These are phyloP conservation scores for Drosophila parabipectinata DNA, from an alignment of 1,140 invertebrate genomes.

Conservation along the genomic window DNA sequence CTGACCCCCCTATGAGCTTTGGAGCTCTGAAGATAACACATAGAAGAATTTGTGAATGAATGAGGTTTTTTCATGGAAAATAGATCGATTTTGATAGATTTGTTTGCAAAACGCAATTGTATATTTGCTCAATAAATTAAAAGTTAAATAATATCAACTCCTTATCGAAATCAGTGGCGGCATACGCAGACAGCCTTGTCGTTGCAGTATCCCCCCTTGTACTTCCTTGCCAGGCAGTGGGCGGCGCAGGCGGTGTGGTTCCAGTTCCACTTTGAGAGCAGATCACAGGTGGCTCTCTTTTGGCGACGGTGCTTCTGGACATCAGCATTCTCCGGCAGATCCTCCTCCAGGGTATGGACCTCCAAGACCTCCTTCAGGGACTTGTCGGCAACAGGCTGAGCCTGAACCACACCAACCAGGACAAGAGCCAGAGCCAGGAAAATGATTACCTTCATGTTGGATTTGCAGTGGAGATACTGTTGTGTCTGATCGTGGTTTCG, in stretches of 20 bases:
- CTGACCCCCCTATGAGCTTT: neutral
- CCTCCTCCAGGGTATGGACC: neutral
- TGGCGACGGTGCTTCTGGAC: conserved; percentile 47
- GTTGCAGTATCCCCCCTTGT: conserved; percentile 68
- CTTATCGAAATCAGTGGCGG: conserved; percentile 27
- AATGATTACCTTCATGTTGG: conserved; percentile 46
- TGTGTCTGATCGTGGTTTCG: conserved; percentile 5
- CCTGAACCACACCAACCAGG: conserved; percentile 21
- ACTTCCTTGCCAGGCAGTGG: conserved; percentile 54
- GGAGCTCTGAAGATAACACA: neutral
- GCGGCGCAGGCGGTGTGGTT: conserved; percentile 66
- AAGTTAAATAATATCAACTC: neutral
- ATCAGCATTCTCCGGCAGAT: neutral
- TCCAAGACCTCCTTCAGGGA: neutral
- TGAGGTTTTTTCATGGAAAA: neutral
- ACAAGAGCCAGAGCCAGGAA: conserved; percentile 34
- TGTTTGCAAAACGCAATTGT: too few species aligned
- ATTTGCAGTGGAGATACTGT: conserved; percentile 5
- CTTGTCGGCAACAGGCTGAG: conserved; percentile 36
- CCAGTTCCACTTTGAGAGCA: conserved; percentile 58
- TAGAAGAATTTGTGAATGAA: neutral
- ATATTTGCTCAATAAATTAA: neutral
- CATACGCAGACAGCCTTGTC: conserved; percentile 63
- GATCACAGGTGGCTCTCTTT: conserved; percentile 75
- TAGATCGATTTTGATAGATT: too few species aligned